phyloP scores from a whole-genome alignment of 2,888 invertebrate genomes.

The Micoletzkya japonica region DNA sequence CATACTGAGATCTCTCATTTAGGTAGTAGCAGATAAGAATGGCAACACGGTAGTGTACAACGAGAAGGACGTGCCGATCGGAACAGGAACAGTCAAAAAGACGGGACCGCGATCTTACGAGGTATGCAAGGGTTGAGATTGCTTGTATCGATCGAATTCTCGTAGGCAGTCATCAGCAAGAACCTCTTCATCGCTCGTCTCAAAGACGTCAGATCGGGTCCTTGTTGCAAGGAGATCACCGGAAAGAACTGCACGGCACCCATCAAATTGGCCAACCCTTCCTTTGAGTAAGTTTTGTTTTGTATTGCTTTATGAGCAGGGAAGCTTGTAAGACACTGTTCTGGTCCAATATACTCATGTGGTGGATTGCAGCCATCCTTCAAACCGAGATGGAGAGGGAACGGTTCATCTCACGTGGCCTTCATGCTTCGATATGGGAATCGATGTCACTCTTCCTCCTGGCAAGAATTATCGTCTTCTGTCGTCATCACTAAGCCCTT shows the following conservation, averaged over 20 bases:
- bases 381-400: slow-evolving; percentile 51
- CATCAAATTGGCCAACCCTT: slow-evolving; percentile 60
- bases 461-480: slow-evolving; percentile 4
- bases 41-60: slow-evolving; percentile 63
- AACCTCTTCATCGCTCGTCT: slow-evolving; percentile 60
- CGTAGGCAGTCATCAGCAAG: slow-evolving; percentile 59
- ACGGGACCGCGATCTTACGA: slow-evolving; percentile 54
- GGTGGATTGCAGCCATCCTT: slow-evolving; percentile 43
- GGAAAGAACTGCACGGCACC: slow-evolving; percentile 58
- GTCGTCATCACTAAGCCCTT: neutral
- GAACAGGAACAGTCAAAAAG: slow-evolving; percentile 58
- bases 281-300: slow-evolving; percentile 20
- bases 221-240: slow-evolving; percentile 58
- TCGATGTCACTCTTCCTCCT: slow-evolving; percentile 61
- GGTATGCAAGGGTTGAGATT: slow-evolving; percentile 29
- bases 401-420: slow-evolving; percentile 61
- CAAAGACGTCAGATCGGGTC: slow-evolving; percentile 55
- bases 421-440: slow-evolving; percentile 61
- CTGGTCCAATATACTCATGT: too few relatives aligned
- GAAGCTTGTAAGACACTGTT: neutral
- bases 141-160: neutral
- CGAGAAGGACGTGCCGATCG: slow-evolving; percentile 63
- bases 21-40: slow-evolving; percentile 61
- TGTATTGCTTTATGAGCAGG: neutral
- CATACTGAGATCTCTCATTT: neutral